A percentile compares a stretch with the other conserved stretches of the same genome.
Conservation (phyloP, 2,888 invertebrate genomes). For the Drosophila kuntzei region DNA sequence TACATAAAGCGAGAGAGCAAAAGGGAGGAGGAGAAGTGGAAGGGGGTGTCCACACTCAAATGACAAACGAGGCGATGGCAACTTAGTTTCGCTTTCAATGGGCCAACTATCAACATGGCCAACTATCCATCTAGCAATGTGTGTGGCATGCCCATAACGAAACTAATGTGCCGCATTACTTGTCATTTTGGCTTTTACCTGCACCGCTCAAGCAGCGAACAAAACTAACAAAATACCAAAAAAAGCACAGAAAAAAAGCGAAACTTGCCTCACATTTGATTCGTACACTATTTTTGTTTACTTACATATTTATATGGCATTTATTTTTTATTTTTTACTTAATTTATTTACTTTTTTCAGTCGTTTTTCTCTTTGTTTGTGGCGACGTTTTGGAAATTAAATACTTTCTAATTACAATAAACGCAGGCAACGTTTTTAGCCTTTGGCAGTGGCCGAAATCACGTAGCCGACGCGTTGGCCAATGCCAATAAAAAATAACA, state of each 20-base stretch:
- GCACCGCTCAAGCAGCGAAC: slow-evolving; percentile 14
- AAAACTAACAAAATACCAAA: slow-evolving; percentile 13
- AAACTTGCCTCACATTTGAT: slow-evolving; percentile 48
- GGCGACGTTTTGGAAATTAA: slow-evolving; percentile 74
- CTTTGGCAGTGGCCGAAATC: slow-evolving; percentile 72
- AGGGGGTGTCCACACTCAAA: slow-evolving; percentile 13
- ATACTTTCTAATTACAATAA: slow-evolving; percentile 83
- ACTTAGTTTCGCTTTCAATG: slow-evolving; percentile 62
- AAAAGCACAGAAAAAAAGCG: slow-evolving; percentile 56
- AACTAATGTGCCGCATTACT: slow-evolving; percentile 69
- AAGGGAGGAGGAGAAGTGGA: not conserved
- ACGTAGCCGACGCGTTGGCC: slow-evolving; percentile 70
- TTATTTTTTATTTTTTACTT: slow-evolving; percentile 26
- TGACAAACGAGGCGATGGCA: slow-evolving; percentile 31
- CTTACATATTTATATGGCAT: slow-evolving; percentile 52
- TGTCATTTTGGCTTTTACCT: slow-evolving; percentile 56
- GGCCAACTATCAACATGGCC: slow-evolving; percentile 42
- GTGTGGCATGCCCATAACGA: slow-evolving; percentile 72
- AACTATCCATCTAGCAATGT: slow-evolving; percentile 32
- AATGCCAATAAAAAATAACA: slow-evolving; percentile 57
- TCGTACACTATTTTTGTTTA: slow-evolving; percentile 51
- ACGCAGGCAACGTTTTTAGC: slow-evolving; percentile 66
- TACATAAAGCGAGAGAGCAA: slow-evolving; percentile 51
- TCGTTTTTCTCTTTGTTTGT: slow-evolving; percentile 32
- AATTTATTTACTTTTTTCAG: slow-evolving; percentile 25